phyloP scores from a whole-genome alignment of 2,797 vertebrate species.

The Danionella dracula region DNA sequence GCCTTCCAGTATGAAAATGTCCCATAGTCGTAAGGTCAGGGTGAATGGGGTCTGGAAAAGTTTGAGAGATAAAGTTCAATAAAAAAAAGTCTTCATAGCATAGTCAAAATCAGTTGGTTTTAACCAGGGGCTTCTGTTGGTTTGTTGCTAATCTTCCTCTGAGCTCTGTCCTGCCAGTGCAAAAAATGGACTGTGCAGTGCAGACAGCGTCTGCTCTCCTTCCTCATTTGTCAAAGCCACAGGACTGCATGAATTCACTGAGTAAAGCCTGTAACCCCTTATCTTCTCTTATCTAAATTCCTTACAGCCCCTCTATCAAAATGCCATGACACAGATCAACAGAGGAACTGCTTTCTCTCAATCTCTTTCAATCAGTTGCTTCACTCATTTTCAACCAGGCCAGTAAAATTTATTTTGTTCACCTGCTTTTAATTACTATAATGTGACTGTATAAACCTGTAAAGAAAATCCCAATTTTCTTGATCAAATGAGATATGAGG shows the following conservation, averaged over 20 bases:
- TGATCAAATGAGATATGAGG: no score
- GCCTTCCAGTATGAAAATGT: slow-evolving; percentile 82
- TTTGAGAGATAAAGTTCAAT: not conserved
- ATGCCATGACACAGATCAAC: slow-evolving; percentile 1
- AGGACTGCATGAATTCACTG: slow-evolving; percentile 49
- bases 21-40: slow-evolving; percentile 80
- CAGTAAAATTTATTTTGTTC: not conserved
- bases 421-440: not conserved
- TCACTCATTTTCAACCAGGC: not conserved
- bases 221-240: slow-evolving; percentile 53
- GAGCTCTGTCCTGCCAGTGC: not conserved
- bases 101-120: not conserved
- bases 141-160: not conserved
- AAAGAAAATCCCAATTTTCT: no score
- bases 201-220: slow-evolving; percentile 48
- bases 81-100: not conserved
- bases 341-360: not conserved
- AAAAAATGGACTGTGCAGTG: slow-evolving; percentile 40
- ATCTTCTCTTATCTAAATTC: slow-evolving; percentile 22
- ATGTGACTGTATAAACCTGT: no score
- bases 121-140: not conserved
- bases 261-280: slow-evolving; percentile 37
- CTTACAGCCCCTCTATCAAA: not conserved
- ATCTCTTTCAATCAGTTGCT: not conserved
- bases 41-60: slow-evolving; percentile 77